These are phyloP conservation scores for Perca flavescens DNA, from an alignment of 2,113 vertebrate species.

Conservation along the genomic window DNA sequence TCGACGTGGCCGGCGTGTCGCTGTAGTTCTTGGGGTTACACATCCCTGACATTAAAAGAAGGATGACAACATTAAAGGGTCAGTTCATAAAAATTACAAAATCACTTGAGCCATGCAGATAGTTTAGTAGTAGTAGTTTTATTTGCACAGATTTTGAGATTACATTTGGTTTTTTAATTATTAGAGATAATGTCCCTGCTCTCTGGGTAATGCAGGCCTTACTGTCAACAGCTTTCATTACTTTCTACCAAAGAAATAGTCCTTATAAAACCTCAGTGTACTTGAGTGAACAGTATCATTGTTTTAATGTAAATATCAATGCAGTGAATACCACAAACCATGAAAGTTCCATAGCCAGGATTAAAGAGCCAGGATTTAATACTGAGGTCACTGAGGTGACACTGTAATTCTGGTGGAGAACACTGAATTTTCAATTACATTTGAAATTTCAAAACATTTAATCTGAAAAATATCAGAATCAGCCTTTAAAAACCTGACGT, in stretches of 20 bases:
- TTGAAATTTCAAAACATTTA: neutral
- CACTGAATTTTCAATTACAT: neutral
- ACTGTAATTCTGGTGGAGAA: neutral
- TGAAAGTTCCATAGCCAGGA: neutral
- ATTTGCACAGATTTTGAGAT: neutral
- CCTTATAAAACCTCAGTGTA: neutral
- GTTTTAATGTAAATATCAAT: neutral
- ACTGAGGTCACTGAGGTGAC: too few species aligned
- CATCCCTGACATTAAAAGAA: conserved; percentile 87
- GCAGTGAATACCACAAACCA: neutral
- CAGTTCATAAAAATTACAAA: too few species aligned
- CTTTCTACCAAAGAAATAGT: neutral
- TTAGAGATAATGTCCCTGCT: neutral
- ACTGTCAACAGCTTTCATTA: neutral
- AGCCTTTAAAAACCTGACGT: neutral
- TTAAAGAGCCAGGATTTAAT: too few species aligned
- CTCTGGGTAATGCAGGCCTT: neutral
- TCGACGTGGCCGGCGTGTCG: conserved; percentile 96
- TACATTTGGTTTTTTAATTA: neutral
- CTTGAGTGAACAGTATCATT: neutral
- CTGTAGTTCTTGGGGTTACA: conserved; percentile 98
- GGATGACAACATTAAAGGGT: neutral
- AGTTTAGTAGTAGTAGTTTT: neutral
- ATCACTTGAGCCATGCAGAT: neutral
- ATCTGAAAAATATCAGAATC: neutral